Evolutionary conservation across 2,113 vertebrate species (phyloP), one percentile per base, ranked within the genome.

Genomic region (Neotoma lepida): DNA sequence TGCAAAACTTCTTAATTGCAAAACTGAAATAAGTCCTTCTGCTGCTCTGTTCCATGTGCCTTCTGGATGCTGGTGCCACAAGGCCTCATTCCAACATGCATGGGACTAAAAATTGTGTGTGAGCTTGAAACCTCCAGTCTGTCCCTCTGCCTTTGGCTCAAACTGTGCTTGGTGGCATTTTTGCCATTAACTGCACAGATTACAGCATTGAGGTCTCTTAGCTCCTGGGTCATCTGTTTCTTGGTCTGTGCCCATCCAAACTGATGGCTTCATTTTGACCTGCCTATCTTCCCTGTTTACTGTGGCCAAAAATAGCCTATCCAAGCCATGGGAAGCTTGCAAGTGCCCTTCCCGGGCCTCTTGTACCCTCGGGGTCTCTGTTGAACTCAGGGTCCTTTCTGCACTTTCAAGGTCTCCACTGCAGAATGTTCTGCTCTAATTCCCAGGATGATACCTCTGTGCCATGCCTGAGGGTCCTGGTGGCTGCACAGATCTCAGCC

Each of bases 1-100:
- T 96, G 28, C n/a, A 80, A 84, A 94, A 84, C 35, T 90, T 26
- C 90, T 93, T 89, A 94, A 91, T 18, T 1, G 44, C 66, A 90
- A 94, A 96, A 91, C 2, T 85, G 61, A 28, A 6, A 80, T 41
- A 70, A 94, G 14, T 3, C 1, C 8, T 35, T 56, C 84, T 30
- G 2, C 8, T 56, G 41, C 2, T 20, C 14, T 17, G 80, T 35
- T 63, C 22, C 22, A 17, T 49, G 63, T 4, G 7, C 82, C 51
- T 82, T 81, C 80, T 15, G 28, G 46, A 61, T 44, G 46, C n/a
- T 86, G 70, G 44, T n/a, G 0, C 56, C 44, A 15, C 6, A 35
- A 24, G 9, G 13, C 28, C 15, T 76, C 41, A 46, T 74, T 33
- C 70, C 70, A 35, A 30, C 39, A 14, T 35, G 22, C 12, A 35